Base-by-base conservation (phyloP, 2,113 vertebrate genomes). In the Colaptes auratus region DNA sequence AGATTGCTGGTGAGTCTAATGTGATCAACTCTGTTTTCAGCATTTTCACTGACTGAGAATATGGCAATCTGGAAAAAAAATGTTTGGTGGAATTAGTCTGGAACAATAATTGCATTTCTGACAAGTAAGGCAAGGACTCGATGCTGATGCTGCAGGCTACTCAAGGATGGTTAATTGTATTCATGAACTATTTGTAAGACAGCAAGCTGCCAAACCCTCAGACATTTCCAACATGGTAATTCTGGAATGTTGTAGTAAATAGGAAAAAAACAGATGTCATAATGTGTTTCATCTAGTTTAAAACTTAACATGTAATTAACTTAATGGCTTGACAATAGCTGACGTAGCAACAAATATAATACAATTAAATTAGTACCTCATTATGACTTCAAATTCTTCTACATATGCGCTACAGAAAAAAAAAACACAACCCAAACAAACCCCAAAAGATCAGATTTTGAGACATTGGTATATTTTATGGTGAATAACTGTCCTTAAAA, bases 271-370 rank as follows among this genome's bases (percentile, higher is more conserved):
- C 86, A 96, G 91, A 95, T 95, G 95, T 92, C 94, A 94, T 91
- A 90, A 95, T 95, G 80, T 60, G 66, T 93, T 92, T 95, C 61
- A 93, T 93, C 77, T 95, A 95, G 82, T 92, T 86, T 86, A 94
- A 96, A 95, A 93, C 24, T 93, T 92, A 91, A 92, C 70, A 90
- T 86, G 76, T 92, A 95, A 95, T 97, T 97, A 95, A 96, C 86
- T 90, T 94, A 92, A 95, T 92, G 82, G 83, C 64, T 89, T 76
- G 55, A 95, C 88, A 96, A 95, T 84, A 90, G 96, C 94, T 95
- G 93, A 95, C 90, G 86, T 84, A 94, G 95, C 82, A 97, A 95
- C 76, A 95, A 79, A 95, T 90, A 86, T 7, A 96, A 92, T 66
- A 66, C 82, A 93, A 94, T 93, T 92, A 94, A 90, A 91, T 94